Conservation (phyloP, 2,797 vertebrate genomes). For the Eulemur rubriventer region DNA sequence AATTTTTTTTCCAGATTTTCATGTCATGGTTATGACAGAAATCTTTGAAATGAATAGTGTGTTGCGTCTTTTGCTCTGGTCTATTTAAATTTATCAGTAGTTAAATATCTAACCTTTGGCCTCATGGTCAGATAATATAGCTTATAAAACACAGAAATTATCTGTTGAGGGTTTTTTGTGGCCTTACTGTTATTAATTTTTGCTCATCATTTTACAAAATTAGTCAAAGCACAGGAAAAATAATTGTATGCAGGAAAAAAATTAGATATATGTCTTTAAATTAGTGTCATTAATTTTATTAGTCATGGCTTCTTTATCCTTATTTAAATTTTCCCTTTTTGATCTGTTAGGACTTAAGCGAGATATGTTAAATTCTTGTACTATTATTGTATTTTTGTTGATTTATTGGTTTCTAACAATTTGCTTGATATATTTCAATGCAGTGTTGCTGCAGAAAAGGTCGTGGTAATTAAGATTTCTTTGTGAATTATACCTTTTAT, state of each 20-base stretch:
- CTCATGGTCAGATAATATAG: neutral
- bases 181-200: neutral
- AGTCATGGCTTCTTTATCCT: neutral
- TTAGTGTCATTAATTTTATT: neutral
- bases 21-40: neutral
- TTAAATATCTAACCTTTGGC: neutral
- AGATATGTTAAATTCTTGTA: neutral
- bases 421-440: neutral
- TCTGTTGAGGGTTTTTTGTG: neutral
- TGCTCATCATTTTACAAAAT: neutral
- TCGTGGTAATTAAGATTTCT: constrained; percentile 32
- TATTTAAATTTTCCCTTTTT: neutral
- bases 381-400: neutral
- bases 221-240: neutral
- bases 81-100: neutral
- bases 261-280: neutral
- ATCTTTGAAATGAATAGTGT: neutral
- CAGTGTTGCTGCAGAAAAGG: constrained; percentile 12
- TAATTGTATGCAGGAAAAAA: neutral
- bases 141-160: neutral
- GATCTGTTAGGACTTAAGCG: neutral
- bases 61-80: neutral
- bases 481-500: constrained; percentile 57
- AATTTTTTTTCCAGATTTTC: neutral
- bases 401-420: constrained; percentile 15